These are phyloP conservation scores for Barbus barbus DNA, from an alignment of 2,113 vertebrate species.

Conservation along the genomic window DNA sequence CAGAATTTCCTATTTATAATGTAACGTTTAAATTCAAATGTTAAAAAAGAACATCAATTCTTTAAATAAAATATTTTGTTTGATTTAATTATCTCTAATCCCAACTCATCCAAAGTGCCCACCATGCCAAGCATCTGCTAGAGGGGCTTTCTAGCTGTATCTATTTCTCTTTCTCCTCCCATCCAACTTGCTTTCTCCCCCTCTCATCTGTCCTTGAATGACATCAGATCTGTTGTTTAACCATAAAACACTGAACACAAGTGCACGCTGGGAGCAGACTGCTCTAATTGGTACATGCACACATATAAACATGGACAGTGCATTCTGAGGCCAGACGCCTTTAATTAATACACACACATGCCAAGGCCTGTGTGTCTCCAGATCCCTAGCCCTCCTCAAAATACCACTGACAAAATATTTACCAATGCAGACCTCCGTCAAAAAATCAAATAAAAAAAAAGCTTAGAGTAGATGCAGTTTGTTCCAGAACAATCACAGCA, in stretches of 20 bases:
- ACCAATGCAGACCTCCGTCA: neutral
- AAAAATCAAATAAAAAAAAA: neutral
- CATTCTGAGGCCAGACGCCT: slow-evolving; percentile 21
- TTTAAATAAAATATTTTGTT: too few species aligned
- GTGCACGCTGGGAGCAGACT: neutral
- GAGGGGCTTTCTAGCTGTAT: neutral
- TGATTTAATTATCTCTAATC: too few species aligned
- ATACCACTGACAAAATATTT: slow-evolving; percentile 19
- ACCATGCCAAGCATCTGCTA: neutral
- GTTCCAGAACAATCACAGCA: neutral
- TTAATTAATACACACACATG: too few species aligned
- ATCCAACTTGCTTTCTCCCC: neutral
- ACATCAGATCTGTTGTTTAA: slow-evolving; percentile 22
- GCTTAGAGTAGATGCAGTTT: neutral
- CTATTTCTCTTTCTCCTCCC: slow-evolving; percentile 10
- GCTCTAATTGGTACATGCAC: slow-evolving; percentile 25
- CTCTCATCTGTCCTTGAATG: slow-evolving; percentile 5
- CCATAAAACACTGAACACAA: neutral
- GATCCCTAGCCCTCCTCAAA: neutral
- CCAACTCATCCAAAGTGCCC: neutral
- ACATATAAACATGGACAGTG: slow-evolving; percentile 20
- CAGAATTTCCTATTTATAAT: neutral
- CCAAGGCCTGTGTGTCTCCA: neutral
- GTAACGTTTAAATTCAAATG: neutral
- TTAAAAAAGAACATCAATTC: neutral